Percentiles rank a stretch among this genome's conserved stretches.
These are phyloP conservation scores for Cecropterus lyciades DNA, from an alignment of 1,140 invertebrate species.

Conservation along the genomic window DNA sequence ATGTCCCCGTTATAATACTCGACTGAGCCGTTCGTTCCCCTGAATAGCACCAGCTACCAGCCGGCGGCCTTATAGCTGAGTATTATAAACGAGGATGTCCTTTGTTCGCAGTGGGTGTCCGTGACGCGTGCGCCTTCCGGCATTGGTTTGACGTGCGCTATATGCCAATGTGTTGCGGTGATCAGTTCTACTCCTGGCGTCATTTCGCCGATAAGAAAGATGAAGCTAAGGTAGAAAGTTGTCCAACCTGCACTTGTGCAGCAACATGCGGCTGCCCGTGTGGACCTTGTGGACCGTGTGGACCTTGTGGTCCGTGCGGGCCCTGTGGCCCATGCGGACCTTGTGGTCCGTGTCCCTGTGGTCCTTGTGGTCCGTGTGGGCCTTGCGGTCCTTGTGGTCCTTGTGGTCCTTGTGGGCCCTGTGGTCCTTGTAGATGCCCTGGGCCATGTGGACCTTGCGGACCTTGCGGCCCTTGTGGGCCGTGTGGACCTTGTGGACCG, in stretches of 20 bases:
- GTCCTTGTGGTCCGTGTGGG: slow-evolving; percentile 77
- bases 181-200: slow-evolving; percentile 34
- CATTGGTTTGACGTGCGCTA: slow-evolving; percentile 13
- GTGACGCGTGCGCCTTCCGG: slow-evolving; percentile 11
- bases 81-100: slow-evolving; percentile 73
- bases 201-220: slow-evolving; percentile 46
- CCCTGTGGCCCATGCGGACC: slow-evolving; percentile 41
- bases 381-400: slow-evolving; percentile 50
- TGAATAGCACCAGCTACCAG: slow-evolving; percentile 63
- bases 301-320: slow-evolving; percentile 40
- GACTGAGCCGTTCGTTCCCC: slow-evolving; percentile 56
- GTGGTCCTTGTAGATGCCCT: slow-evolving; percentile 86
- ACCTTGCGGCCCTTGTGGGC: slow-evolving; percentile 50
- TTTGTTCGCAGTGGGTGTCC: slow-evolving; percentile 58
- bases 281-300: slow-evolving; percentile 41
- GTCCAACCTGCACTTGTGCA: slow-evolving; percentile 20
- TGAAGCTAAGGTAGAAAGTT: slow-evolving; percentile 30
- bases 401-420: slow-evolving; percentile 84
- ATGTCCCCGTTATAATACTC: slow-evolving; percentile 75
- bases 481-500: slow-evolving; percentile 43
- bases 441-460: slow-evolving; percentile 84
- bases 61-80: slow-evolving; percentile 47
- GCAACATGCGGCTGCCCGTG: slow-evolving; percentile 40
- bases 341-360: slow-evolving; percentile 41
- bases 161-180: slow-evolving; percentile 65